Evolutionary conservation across 2,113 vertebrate genomes (phyloP).

Genomic region (Lepidothrix coronata): DNA sequence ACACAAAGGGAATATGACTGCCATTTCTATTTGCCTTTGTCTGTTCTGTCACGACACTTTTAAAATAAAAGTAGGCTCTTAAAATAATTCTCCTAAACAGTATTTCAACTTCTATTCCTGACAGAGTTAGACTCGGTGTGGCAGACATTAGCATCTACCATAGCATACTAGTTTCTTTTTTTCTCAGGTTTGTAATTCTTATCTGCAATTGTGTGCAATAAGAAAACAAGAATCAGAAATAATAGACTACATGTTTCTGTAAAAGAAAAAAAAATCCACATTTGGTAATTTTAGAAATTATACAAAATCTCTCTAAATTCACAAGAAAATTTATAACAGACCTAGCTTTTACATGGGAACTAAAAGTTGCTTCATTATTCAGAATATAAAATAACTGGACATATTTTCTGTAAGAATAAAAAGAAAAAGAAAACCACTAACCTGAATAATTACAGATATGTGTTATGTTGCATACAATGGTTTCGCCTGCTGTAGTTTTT

Average conservation of each 20-base stretch:
- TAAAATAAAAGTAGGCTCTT: neutral
- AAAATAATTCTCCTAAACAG: neutral
- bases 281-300: neutral
- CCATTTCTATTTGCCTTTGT: neutral
- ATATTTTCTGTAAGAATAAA: neutral
- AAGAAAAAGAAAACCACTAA: conserved; percentile 39
- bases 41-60: neutral
- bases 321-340: neutral
- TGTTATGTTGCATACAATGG: conserved; percentile 69
- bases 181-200: neutral
- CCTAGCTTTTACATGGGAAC: neutral
- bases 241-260: neutral
- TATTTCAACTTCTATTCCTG: neutral
- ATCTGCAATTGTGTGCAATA: neutral
- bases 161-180: neutral
- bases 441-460: conserved; percentile 72
- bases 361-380: neutral
- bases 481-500: conserved; percentile 39
- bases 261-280: neutral
- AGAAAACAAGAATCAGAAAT: neutral
- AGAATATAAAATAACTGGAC: neutral
- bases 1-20: neutral
- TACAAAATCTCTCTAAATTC: neutral
- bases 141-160: neutral
- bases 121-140: neutral